Base-by-base conservation (phyloP, 2,888 invertebrate species). In the Heteromurus nitidus region DNA sequence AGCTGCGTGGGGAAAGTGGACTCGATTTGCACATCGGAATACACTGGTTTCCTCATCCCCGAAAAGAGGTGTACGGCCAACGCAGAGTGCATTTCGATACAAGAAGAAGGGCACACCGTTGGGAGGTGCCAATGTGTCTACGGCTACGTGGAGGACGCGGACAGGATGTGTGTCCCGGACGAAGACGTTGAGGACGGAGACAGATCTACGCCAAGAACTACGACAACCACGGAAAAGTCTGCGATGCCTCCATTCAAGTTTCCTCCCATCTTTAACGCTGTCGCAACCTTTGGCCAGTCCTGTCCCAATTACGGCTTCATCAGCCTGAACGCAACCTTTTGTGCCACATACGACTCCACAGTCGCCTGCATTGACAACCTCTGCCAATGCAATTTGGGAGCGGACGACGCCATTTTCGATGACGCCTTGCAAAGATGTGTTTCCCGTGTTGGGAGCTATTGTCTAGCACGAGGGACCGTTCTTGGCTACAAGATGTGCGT, bases 61-160 rank as follows among this genome's bases (percentile, higher is more conserved):
- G 68, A n/a, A 11, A 76, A 76, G 16, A 1, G n/a, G 5, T 76
- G 76, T 24, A 76, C 69, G 2, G 44, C 60, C 0, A 62, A 62
- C 26, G 76, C 76, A 9, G 47, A 76, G 1, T 76, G 76, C 26
- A 22, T 47, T 0, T 60, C 76, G 0, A 3, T 18, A 0, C 68
- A 68, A 67, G 47, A 42, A 3, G 69, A 75, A 31, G 74, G 53
- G 16, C n/a, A 24, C 55, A 13, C 42, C 18, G 60, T 82, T 16
- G 82, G 82, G 26, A 77, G 7, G 53, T 82, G 82, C 26, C 3
- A 36, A 3, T 82, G 82, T 53, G 24, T 72, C 1, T 3, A 68
- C 13, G 82, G 82, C 13, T 82, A 36, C 30, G 24, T 50, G 9
- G 36, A 28, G 7, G 36, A 36, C 9, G 13, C 24, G 1, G 24